Conservation (phyloP, 2,113 vertebrate genomes). For the Tenebrosternarchus preto region DNA sequence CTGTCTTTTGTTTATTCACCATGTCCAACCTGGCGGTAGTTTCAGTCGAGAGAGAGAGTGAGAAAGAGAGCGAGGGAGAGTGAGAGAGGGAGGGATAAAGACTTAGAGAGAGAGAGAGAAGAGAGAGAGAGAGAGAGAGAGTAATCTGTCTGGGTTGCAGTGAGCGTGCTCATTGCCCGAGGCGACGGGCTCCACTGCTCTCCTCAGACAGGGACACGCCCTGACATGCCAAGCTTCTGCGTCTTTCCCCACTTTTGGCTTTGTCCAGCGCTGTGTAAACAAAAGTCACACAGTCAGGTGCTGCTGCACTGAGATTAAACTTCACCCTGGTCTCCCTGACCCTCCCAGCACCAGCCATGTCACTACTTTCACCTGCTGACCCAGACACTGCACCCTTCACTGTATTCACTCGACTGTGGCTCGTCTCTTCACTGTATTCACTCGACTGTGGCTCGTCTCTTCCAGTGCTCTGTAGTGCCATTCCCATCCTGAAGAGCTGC, state of each 20-base stretch:
- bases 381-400: neutral
- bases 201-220: conserved; percentile 43
- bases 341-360: neutral
- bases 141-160: conserved; percentile 21
- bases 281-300: conserved; percentile 41
- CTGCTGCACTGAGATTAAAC: conserved; percentile 30
- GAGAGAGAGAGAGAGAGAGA: neutral
- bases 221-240: conserved; percentile 51
- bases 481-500: no score
- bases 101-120: neutral
- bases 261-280: conserved; percentile 57
- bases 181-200: conserved; percentile 3
- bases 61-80: neutral
- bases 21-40: conserved; percentile 28
- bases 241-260: conserved; percentile 15
- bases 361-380: neutral
- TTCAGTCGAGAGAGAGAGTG: conserved; percentile 20
- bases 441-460: neutral
- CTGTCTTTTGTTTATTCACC: conserved; percentile 49
- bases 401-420: neutral
- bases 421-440: neutral
- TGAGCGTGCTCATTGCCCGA: conserved; percentile 27
- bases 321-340: neutral
- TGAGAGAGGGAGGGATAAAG: no score
- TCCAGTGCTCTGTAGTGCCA: neutral